A percentile compares a stretch with the other conserved stretches of the same genome.
Evolutionary conservation across 2,888 invertebrate species (phyloP).

Genomic region (Amiota minor): DNA sequence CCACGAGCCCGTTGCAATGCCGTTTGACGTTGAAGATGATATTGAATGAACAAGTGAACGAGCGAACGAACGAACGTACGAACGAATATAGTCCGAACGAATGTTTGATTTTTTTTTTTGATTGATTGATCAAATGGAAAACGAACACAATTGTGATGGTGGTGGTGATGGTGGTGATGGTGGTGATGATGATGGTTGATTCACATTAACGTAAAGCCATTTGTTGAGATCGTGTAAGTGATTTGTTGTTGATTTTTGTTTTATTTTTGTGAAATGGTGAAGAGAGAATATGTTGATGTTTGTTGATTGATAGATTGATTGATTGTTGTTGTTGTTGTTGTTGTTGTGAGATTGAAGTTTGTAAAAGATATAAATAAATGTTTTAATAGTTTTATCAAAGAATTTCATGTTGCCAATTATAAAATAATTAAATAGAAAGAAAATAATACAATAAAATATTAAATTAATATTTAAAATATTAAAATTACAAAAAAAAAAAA

Average conservation of each 20-base stretch:
- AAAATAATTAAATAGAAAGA: background rate
- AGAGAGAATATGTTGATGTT: constrained; percentile 42
- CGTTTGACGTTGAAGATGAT: constrained; percentile 54
- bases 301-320: constrained; percentile 42
- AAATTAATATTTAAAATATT: background rate
- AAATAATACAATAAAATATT: too few species aligned
- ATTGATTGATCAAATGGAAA: constrained; percentile 25
- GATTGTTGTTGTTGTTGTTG: constrained; percentile 31
- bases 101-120: constrained; percentile 5
- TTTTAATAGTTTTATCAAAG: constrained; percentile 65
- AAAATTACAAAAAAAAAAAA: constrained; percentile 13
- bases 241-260: constrained; percentile 51
- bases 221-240: constrained; percentile 59
- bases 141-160: constrained; percentile 25
- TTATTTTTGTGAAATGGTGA: constrained; percentile 39
- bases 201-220: too few species aligned
- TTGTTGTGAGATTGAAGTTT: constrained; percentile 45
- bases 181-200: constrained; percentile 35
- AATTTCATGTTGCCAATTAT: constrained; percentile 58
- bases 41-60: constrained; percentile 16
- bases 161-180: constrained; percentile 30
- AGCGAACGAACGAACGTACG: constrained; percentile 5
- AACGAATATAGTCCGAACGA: background rate
- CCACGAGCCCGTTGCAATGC: constrained; percentile 63
- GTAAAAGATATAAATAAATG: constrained; percentile 58